Conservation (phyloP, 1,140 invertebrate species). For the Contarinia nasturtii region DNA sequence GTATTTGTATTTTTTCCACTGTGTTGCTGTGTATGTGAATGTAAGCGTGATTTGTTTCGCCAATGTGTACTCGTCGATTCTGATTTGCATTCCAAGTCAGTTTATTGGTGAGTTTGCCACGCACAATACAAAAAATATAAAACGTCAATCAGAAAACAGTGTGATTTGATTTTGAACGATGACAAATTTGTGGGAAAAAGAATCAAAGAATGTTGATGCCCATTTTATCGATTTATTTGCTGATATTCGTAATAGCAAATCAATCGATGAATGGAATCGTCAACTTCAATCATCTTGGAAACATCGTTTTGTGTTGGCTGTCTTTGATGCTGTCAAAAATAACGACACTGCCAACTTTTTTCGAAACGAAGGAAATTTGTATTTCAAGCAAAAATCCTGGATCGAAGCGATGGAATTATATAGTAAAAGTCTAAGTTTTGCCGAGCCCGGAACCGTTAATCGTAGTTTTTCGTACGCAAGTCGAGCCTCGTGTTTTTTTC, state of each 20-base stretch:
- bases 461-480: slow-evolving; percentile 22
- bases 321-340: neutral
- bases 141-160: no score
- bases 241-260: neutral
- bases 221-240: neutral
- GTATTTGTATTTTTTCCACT: no score
- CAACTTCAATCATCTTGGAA: neutral
- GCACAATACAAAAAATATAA: no score
- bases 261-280: neutral
- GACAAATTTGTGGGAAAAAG: neutral
- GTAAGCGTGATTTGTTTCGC: no score
- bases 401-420: slow-evolving; percentile 6
- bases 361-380: neutral
- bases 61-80: no score
- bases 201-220: neutral
- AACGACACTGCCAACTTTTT: slow-evolving; percentile 9
- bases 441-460: slow-evolving; percentile 10
- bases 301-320: neutral
- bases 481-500: slow-evolving; percentile 23
- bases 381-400: neutral
- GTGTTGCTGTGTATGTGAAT: no score
- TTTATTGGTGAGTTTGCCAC: no score
- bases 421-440: slow-evolving; percentile 11
- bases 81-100: no score
- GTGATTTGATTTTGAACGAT: no score